Evolutionary conservation across 2,797 vertebrate genomes (phyloP), one percentile per base, ranked within the genome.

Genomic region (Typhlichthys subterraneus): DNA sequence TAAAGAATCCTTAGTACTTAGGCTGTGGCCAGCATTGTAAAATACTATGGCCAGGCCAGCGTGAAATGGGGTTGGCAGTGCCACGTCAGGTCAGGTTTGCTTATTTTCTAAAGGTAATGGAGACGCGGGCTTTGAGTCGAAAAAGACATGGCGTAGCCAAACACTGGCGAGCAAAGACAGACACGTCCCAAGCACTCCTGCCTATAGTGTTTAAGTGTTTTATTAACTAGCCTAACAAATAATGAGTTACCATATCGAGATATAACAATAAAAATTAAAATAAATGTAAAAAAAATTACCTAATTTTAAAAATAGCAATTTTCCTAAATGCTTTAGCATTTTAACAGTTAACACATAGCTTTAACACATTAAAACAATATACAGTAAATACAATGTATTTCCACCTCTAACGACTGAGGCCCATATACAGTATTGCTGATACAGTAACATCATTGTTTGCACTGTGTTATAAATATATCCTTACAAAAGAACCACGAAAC

Each of bases 41-140:
- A 48, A 12, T 12, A 59, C 46, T 52, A 42, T 1, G 50, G 9
- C 53, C 67, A 13, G 51, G 6, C 54, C 60, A 38, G 33, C 33
- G 52, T 13, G 19, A 57, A 46, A 49, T 52, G 51, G 23, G 23
- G 45, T 55, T 59, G 51, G 46, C 56, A 72, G 51, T 15, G 56
- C 17, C 53, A 62, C 42, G 65, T 74, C 57, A 23, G 63, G 53
- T 46, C 57, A 49, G 33, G 64, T 64, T 54, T 53, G 67, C 45
- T 45, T 58, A 60, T 57, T 57, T 71, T 67, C 62, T 64, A 29
- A 42, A 67, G 62, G 49, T 17, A n/a, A 7, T 45, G 23, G 51
- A 56, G 54, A 67, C 1, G 5, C 45, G 62, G 52, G 61, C 48
- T 53, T 42, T 0, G 12, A 71, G 46, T 64, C 61, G 62, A 57